phyloP scores from a whole-genome alignment of 2,797 vertebrate genomes.

The Pangasius sanitwongsei region DNA sequence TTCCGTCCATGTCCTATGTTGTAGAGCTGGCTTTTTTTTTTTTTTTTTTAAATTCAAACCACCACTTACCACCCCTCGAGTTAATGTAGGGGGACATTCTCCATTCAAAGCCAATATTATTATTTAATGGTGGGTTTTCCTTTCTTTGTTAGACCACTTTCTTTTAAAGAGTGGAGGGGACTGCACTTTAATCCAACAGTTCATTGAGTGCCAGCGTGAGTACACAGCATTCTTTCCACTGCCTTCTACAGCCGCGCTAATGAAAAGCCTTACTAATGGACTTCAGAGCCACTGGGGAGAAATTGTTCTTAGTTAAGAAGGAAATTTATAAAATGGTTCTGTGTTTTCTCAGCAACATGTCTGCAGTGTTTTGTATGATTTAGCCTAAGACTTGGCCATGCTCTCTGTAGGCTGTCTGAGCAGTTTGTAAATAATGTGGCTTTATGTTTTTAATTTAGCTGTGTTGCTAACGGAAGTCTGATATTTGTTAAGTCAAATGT shows the following conservation, averaged over 20 bases:
- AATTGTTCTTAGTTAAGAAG: constrained; percentile 16
- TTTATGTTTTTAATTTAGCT: background rate
- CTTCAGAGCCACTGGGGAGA: background rate
- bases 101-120: constrained; percentile 34
- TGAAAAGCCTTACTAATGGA: constrained; percentile 37
- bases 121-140: constrained; percentile 81
- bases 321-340: background rate
- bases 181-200: constrained; percentile 93
- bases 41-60: background rate
- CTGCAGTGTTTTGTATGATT: background rate
- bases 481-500: background rate
- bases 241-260: constrained; percentile 49
- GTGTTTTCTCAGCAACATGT: background rate
- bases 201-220: constrained; percentile 97
- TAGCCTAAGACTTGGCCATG: background rate
- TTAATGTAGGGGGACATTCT: constrained; percentile 23
- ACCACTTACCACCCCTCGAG: constrained; percentile 37
- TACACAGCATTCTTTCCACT: constrained; percentile 82
- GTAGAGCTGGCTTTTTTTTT: constrained; percentile 43
- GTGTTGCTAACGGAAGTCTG: background rate
- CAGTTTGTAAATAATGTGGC: background rate
- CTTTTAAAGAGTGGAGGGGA: constrained; percentile 95
- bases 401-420: background rate
- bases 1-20: constrained; percentile 46
- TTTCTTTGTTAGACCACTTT: constrained; percentile 95